Evolutionary conservation across 2,888 invertebrate species (phyloP), one percentile per base, ranked within the genome.

Genomic region (Lypha dubia): DNA sequence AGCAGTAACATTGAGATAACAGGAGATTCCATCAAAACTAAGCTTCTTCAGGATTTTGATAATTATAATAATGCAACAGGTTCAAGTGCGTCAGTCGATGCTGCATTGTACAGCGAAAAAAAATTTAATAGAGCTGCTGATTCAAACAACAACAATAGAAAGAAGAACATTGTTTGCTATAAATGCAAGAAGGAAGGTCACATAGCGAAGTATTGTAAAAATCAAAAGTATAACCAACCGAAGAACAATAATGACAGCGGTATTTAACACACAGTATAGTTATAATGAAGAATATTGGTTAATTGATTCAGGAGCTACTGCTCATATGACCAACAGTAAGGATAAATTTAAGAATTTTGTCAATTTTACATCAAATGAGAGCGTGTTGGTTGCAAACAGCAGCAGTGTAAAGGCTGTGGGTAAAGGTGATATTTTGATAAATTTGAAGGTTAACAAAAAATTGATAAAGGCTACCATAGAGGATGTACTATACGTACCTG

Each of bases 151-250:
- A n/a, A n/a, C n/a, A n/a, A n/a, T n/a, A n/a, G n/a, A n/a, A 68
- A 68, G 8, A 68, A 32, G 1, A 68, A 4, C 4, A 32, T 67
- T 0, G 17, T 70, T 46, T 75, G 63, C 17, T 74, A n/a, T 13
- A 80, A 63, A 32, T 82, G 65, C 11, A 65, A 46, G 46, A 75
- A 82, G 0, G 75, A 82, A 13, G 70, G 75, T 3, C 60, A 75
- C 20, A 75, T 75, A 11, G 81, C 75, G 0, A 81, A 56, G 63
- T 58, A 53, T 67, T 75, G 51, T 28, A 70, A 13, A 41, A 56
- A 3, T 4, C 62, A 56, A 28, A 63, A 41, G 4, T 24, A n/a
- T n/a, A n/a, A n/a, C n/a, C n/a, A n/a, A n/a, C 15, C 8, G 15
- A 41, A 24, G 51, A 74, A 38, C 4, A 24, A 13, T 0, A 60